phyloP scores from a whole-genome alignment of 2,113 vertebrate species.

The Arenaria interpres region DNA sequence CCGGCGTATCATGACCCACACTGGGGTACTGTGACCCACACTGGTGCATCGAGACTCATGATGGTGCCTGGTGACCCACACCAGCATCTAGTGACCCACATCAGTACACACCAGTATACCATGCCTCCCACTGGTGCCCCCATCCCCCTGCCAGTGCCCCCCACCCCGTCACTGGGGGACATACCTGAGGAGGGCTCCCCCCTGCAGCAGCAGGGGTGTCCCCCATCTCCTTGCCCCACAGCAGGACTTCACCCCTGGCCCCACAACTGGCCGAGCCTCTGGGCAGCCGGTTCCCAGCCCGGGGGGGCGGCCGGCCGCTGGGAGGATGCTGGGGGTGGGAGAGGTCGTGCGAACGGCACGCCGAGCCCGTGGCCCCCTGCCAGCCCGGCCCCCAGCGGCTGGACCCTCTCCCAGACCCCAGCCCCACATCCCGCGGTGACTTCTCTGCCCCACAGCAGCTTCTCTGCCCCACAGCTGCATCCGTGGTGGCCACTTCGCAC shows the following conservation, averaged over 20 bases:
- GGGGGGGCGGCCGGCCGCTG: background rate
- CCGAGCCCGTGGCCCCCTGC: background rate
- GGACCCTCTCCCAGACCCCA: background rate
- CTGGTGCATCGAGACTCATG: rapidly evolving
- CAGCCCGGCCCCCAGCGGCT: background rate
- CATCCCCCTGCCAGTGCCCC: no score
- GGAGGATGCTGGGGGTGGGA: background rate
- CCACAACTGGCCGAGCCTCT: rapidly evolving
- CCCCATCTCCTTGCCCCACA: background rate
- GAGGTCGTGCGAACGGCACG: slow-evolving; percentile 41
- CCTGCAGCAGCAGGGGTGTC: background rate
- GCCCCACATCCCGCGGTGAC: rapidly evolving
- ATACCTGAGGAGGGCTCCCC: background rate
- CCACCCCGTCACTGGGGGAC: background rate
- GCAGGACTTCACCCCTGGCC: no score
- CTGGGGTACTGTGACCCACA: no score
- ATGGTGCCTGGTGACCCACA: background rate
- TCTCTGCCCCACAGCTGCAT: background rate
- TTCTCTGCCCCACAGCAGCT: background rate
- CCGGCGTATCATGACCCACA: rapidly evolving
- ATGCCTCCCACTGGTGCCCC: no score
- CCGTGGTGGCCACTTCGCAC: rapidly evolving
- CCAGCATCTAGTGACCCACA: no score
- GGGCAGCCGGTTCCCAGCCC: background rate
- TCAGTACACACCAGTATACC: background rate